phyloP scores from a whole-genome alignment of 2,888 invertebrate genomes.

The Drosophila histrio region DNA sequence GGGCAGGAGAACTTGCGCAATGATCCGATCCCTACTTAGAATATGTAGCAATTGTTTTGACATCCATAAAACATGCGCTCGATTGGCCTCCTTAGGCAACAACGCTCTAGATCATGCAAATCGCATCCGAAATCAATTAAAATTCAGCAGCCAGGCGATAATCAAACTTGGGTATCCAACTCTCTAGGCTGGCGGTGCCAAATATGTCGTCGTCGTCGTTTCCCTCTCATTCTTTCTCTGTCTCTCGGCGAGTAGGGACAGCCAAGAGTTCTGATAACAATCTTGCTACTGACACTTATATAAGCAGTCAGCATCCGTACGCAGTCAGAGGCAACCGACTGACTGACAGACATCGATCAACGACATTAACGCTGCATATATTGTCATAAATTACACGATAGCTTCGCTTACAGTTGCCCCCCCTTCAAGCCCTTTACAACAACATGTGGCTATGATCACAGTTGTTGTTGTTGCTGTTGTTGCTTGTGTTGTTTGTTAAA shows the following conservation, averaged over 20 bases:
- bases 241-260: constrained; percentile 1
- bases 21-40: constrained; percentile 54
- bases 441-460: constrained; percentile 41
- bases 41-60: constrained; percentile 76
- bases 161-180: constrained; percentile 52
- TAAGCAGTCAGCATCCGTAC: constrained; percentile 76
- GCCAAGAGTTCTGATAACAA: constrained; percentile 56
- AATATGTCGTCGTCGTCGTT: constrained; percentile 61
- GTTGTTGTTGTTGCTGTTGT: constrained; percentile 35
- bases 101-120: constrained; percentile 72
- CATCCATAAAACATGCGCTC: constrained; percentile 78
- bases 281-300: constrained; percentile 67
- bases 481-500: constrained; percentile 41
- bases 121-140: constrained; percentile 68
- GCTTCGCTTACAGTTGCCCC: neutral
- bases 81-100: constrained; percentile 75
- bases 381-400: constrained; percentile 82
- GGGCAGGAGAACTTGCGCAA: constrained; percentile 62
- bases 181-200: constrained; percentile 62
- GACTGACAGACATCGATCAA: constrained; percentile 78
- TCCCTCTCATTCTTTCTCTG: neutral
- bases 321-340: constrained; percentile 37
- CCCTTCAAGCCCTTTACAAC: constrained; percentile 25
- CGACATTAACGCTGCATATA: constrained; percentile 83
- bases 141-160: constrained; percentile 70